These are phyloP conservation scores for Anhinga anhinga DNA, from an alignment of 2,113 vertebrate genomes.

Conservation along the genomic window DNA sequence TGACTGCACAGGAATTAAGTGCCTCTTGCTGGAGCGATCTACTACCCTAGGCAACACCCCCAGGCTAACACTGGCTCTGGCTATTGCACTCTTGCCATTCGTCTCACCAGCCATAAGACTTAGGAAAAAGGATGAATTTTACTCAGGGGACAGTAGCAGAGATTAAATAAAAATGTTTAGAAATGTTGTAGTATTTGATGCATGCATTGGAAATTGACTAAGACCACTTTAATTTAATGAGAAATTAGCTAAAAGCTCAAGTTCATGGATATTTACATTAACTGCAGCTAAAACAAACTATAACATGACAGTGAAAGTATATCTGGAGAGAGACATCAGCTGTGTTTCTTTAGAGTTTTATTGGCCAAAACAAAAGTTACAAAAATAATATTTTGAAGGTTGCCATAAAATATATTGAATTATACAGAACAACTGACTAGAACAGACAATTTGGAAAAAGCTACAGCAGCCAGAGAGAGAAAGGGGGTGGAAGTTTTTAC, in stretches of 20 bases:
- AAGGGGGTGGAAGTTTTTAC: background rate
- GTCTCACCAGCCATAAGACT: background rate
- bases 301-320: background rate
- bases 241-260: background rate
- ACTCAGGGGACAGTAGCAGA: background rate
- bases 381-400: background rate
- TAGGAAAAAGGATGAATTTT: background rate
- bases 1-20: background rate
- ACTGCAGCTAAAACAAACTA: background rate
- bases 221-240: background rate
- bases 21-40: background rate
- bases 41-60: background rate
- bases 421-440: background rate
- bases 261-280: background rate
- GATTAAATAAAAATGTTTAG: background rate
- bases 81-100: background rate
- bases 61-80: background rate
- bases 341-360: background rate
- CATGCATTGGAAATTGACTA: background rate
- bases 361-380: background rate
- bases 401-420: background rate
- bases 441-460: background rate
- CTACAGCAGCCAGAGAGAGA: background rate
- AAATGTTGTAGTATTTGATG: background rate
- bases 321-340: background rate